Conservation (phyloP, 2,113 vertebrate species). For the Pomatostomus ruficeps region DNA sequence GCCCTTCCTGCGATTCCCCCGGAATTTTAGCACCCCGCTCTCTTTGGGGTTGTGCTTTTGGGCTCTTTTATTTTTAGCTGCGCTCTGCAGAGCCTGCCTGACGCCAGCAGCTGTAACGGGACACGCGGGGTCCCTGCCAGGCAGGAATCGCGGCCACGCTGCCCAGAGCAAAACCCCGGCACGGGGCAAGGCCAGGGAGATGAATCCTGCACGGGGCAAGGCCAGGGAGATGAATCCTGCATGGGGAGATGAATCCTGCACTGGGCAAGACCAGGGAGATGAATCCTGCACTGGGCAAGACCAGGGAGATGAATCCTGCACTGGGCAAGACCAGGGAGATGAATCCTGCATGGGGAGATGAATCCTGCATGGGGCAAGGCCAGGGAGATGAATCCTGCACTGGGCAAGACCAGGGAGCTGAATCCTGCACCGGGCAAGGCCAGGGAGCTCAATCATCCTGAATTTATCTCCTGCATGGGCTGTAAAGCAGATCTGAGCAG, state of each 20-base stretch:
- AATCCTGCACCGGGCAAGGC: too few relatives aligned
- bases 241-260: too few relatives aligned
- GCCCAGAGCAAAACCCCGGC: constrained; percentile 3
- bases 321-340: too few relatives aligned
- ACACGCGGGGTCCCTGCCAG: constrained; percentile 58
- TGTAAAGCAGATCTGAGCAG: neutral
- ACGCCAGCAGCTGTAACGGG: constrained; percentile 81
- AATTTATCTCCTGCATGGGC: neutral
- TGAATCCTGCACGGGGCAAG: neutral
- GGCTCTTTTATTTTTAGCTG: constrained; percentile 64
- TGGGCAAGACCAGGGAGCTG: too few relatives aligned
- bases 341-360: too few relatives aligned
- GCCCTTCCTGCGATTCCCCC: neutral
- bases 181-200: neutral
- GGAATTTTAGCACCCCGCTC: constrained; percentile 1
- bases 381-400: neutral
- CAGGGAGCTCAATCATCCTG: neutral
- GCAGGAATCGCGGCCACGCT: constrained; percentile 66
- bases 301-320: too few relatives aligned
- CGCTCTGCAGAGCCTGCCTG: constrained; percentile 67
- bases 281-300: too few relatives aligned
- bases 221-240: too few relatives aligned
- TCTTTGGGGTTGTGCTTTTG: neutral
- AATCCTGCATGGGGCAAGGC: neutral
- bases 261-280: too few relatives aligned